A percentile compares a stretch with the other conserved stretches of the same genome.
Conservation (phyloP, 2,888 invertebrate species). For the Stenolophus ochropezus region DNA sequence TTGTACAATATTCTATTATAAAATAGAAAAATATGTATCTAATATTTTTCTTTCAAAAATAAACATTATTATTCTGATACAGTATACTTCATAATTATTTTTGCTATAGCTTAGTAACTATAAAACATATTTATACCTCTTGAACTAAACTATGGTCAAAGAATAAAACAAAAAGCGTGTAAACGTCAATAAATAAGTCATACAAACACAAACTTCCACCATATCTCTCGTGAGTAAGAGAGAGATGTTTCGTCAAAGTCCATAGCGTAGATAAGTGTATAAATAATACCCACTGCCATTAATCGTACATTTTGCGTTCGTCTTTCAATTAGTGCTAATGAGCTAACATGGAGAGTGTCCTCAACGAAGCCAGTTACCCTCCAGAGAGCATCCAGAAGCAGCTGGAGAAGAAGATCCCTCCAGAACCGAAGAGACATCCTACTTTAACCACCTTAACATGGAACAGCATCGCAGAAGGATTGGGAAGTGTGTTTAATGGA, state of each 20-base stretch:
- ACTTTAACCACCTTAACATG: conserved; percentile 43
- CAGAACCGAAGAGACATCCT: conserved; percentile 46
- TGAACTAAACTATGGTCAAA: neutral
- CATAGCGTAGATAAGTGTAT: conserved; percentile 52
- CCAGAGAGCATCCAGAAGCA: conserved; percentile 14
- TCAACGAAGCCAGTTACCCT: conserved; percentile 39
- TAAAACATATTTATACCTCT: neutral
- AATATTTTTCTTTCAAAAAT: neutral
- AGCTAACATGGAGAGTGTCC: conserved; percentile 48
- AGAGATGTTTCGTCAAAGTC: conserved; percentile 24
- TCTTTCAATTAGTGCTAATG: conserved; percentile 1
- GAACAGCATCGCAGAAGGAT: conserved; percentile 50
- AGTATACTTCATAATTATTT: no score
- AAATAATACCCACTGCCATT: conserved; percentile 30
- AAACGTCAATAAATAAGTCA: neutral
- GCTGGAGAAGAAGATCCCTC: conserved; percentile 24
- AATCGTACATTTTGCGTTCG: neutral
- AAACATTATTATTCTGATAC: neutral
- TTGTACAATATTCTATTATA: neutral
- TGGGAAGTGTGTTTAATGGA: conserved; percentile 50
- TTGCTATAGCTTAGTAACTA: neutral
- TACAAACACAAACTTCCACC: neutral
- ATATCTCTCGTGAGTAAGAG: neutral
- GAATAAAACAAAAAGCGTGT: neutral
- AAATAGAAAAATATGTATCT: neutral